phyloP scores from a whole-genome alignment of 2,888 invertebrate genomes.

The Papilio elwesi region DNA sequence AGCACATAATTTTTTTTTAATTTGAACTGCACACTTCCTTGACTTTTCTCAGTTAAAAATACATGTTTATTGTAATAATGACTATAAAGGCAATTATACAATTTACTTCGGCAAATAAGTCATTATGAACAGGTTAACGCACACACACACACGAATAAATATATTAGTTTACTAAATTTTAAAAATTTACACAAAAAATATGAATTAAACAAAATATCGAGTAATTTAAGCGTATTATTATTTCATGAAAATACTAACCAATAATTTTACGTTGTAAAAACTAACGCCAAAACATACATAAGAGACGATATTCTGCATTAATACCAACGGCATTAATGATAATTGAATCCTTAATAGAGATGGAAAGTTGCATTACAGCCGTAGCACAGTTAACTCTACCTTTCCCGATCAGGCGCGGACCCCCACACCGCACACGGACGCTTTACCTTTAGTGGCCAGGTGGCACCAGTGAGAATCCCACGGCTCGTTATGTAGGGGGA shows the following conservation, averaged over 20 bases:
- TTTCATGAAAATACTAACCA: background rate
- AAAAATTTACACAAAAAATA: too few species aligned
- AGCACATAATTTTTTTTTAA: too few species aligned
- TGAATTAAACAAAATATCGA: too few species aligned
- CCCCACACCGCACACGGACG: conserved; percentile 43
- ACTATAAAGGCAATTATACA: too few species aligned
- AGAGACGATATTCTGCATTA: background rate
- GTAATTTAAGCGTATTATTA: background rate
- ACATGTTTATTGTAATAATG: too few species aligned
- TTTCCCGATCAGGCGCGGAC: conserved; percentile 27
- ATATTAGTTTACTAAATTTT: too few species aligned
- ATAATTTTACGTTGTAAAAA: background rate
- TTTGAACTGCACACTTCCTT: too few species aligned
- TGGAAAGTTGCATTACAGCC: conserved; percentile 25
- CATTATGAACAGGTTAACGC: too few species aligned
- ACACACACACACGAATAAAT: too few species aligned
- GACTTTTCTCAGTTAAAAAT: too few species aligned
- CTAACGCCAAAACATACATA: background rate
- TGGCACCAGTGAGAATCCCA: conserved; percentile 49
- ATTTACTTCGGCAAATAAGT: too few species aligned
- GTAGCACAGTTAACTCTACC: conserved; percentile 30
- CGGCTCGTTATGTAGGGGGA: conserved; percentile 40
- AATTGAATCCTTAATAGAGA: background rate
- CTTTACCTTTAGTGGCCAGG: conserved; percentile 46
- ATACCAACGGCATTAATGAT: conserved; percentile 1